Base-by-base conservation (phyloP, 2,888 invertebrate species). In the Pachliopta kotzebuea region DNA sequence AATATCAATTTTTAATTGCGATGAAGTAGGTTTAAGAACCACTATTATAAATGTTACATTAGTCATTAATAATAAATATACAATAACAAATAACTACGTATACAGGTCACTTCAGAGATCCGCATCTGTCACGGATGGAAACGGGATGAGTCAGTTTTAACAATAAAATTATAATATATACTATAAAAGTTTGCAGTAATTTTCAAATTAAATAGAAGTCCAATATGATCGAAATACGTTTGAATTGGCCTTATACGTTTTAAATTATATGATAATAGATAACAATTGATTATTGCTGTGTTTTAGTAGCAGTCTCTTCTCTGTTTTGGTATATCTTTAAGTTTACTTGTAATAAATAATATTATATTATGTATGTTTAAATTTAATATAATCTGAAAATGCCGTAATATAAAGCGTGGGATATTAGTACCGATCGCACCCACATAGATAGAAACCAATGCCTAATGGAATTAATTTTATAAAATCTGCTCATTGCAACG, bases 351-450 rank as follows among this genome's bases (percentile, higher is more conserved):
- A 14, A 37, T 37, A 14, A 14, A 37, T 37, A 14, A 37, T 37
- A 14, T 37, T 11, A 45, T 45, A n/a, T 45, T 1, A n/a, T 45
- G 4, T 45, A 45, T 11, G 18, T n/a, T n/a, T n/a, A 45, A 11
- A 45, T 45, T 45, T 18, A 45, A 18, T n/a, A n/a, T n/a, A n/a
- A 11, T n/a, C n/a, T 6, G 2, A n/a, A n/a, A 45, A 45, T n/a
- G 18, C 3, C 18, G 23, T 56, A 31, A 56, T n/a, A n/a, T 29
- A n/a, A 24, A 24, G 54, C 66, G 66, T 65, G 63, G 62, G 66
- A 60, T 21, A 57, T 21, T 23, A 67, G 52, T 56, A 45, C 59
- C 56, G 49, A 63, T 57, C 18, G 21, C 53, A 57, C 68, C 49
- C 45, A 54, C 54, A 37, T 49, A 56, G 29, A 56, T 56, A 62